Conservation (phyloP, 2,888 invertebrate genomes). For the Eupithecia dodoneata region DNA sequence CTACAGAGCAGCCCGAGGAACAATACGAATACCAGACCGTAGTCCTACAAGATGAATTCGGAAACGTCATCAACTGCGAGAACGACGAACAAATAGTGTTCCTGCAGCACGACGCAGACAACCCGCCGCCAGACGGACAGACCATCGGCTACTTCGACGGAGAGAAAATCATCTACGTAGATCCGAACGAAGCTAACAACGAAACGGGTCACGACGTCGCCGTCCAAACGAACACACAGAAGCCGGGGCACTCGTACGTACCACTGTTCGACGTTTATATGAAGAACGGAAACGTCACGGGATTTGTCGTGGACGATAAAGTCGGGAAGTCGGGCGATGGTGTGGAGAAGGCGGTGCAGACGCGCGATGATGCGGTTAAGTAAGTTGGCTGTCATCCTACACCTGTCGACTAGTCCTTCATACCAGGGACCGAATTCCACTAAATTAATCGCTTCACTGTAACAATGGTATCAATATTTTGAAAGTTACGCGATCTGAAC, state of each 20-base stretch:
- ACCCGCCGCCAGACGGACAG: constrained; percentile 36
- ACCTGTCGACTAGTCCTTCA: neutral
- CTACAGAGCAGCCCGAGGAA: neutral
- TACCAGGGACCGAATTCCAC: neutral
- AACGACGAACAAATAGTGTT: constrained; percentile 42
- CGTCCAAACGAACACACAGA: constrained; percentile 44
- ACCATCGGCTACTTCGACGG: constrained; percentile 45
- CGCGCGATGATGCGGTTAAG: constrained; percentile 40
- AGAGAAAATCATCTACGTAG: constrained; percentile 42
- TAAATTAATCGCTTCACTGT: no score
- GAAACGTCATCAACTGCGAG: constrained; percentile 43
- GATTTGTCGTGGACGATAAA: constrained; percentile 52
- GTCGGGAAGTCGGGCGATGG: constrained; percentile 41
- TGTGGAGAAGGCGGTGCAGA: constrained; percentile 49
- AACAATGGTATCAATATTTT: no score
- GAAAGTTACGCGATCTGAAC: no score
- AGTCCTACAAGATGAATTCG: constrained; percentile 44
- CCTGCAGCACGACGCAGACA: constrained; percentile 38
- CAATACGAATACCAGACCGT: constrained; percentile 41
- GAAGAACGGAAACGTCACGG: constrained; percentile 58
- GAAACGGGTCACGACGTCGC: constrained; percentile 40
- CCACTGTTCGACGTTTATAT: constrained; percentile 58
- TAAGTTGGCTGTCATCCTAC: constrained; percentile 31
- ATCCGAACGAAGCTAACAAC: constrained; percentile 30
- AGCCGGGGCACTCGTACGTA: constrained; percentile 47